phyloP scores from a whole-genome alignment of 2,888 invertebrate genomes.

The Drosophila macrothrix region DNA sequence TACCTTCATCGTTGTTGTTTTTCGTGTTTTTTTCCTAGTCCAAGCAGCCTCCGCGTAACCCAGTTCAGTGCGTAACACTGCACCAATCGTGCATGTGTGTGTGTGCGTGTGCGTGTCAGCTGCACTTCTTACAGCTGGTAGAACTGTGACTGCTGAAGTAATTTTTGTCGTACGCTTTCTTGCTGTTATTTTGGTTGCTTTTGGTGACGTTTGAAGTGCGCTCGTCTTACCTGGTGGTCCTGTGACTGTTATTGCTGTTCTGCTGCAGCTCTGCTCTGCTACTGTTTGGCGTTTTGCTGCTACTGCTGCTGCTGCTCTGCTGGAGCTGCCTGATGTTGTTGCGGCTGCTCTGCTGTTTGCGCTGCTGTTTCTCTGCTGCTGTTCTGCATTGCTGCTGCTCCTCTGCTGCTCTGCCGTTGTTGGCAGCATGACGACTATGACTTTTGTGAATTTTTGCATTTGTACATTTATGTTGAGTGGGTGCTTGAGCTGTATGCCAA shows the following conservation, averaged over 20 bases:
- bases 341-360: not conserved
- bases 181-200: constrained; percentile 70
- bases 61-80: constrained; percentile 61
- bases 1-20: constrained; percentile 68
- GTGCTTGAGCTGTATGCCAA: constrained; percentile 70
- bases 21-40: constrained; percentile 28
- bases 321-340: not conserved
- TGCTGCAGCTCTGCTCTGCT: not conserved
- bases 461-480: constrained; percentile 74
- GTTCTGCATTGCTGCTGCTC: constrained; percentile 51
- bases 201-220: constrained; percentile 61
- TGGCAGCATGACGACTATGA: constrained; percentile 50
- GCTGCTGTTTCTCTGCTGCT: not conserved
- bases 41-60: constrained; percentile 57
- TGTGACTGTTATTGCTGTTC: not conserved
- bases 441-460: constrained; percentile 52
- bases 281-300: not conserved
- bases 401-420: constrained; percentile 9
- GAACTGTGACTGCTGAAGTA: constrained; percentile 43
- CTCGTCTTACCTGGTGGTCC: constrained; percentile 51
- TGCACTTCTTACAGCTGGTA: constrained; percentile 23
- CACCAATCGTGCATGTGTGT: constrained; percentile 36
- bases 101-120: constrained; percentile 10
- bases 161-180: constrained; percentile 47
- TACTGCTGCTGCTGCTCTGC: not conserved